Percentiles rank a stretch among this genome's conserved stretches.
phyloP scores from a whole-genome alignment of 2,888 invertebrate species.

The Lycaena phlaeas region DNA sequence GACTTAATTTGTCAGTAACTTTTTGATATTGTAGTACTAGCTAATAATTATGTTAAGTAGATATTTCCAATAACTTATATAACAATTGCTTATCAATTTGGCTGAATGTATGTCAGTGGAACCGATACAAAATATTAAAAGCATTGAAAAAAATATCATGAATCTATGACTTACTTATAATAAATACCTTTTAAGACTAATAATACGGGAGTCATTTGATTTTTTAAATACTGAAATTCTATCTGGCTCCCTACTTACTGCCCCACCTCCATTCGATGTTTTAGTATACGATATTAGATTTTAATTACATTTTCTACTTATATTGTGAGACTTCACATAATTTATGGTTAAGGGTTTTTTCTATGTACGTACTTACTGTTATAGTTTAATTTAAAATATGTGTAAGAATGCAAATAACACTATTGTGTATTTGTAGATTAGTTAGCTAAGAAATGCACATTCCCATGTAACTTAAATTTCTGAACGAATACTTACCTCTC shows the following conservation, averaged over 20 bases:
- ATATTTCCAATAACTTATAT: not conserved
- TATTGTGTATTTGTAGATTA: constrained; percentile 12
- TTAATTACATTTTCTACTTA: constrained; percentile 18
- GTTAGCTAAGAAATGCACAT: constrained; percentile 10
- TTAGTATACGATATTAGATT: constrained; percentile 27
- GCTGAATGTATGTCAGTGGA: not conserved
- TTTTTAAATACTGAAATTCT: constrained; percentile 5
- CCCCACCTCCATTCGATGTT: constrained; percentile 25
- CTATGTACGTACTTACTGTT: constrained; percentile 12
- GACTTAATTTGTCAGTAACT: not conserved
- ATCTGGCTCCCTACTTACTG: constrained; percentile 9
- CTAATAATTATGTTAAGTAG: not conserved
- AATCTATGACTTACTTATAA: constrained; percentile 1
- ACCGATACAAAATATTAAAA: not conserved
- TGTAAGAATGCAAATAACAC: constrained; percentile 10
- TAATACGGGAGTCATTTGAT: not conserved
- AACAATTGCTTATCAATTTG: not conserved
- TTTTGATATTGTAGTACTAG: constrained; percentile 4
- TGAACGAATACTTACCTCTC: not conserved
- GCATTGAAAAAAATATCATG: not conserved
- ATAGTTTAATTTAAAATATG: constrained; percentile 10
- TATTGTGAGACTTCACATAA: constrained; percentile 17
- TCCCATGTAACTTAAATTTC: constrained; percentile 7
- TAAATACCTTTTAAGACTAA: constrained; percentile 3
- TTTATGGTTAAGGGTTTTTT: constrained; percentile 18